phyloP scores from a whole-genome alignment of 2,797 vertebrate species.

The Chrysocyon brachyurus region DNA sequence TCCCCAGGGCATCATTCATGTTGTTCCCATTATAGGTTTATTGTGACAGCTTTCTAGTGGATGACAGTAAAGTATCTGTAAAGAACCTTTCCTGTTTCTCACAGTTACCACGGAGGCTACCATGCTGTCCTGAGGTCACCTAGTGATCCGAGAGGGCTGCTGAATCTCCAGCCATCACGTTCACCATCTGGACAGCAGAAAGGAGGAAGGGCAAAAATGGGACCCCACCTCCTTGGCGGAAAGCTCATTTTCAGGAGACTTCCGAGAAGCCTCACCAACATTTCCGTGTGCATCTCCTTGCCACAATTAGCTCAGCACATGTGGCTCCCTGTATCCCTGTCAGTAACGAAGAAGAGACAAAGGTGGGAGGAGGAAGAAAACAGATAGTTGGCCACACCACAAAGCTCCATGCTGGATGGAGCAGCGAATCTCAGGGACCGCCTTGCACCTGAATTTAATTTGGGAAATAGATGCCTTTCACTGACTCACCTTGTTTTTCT shows the following conservation, averaged over 20 bases:
- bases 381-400: rapidly evolving
- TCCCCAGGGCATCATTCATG: background rate
- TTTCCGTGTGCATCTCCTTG: background rate
- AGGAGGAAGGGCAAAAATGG: background rate
- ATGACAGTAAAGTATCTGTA: background rate
- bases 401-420: background rate
- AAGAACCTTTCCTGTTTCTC: background rate
- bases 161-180: background rate
- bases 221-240: background rate
- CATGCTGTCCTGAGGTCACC: background rate
- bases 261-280: background rate
- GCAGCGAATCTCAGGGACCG: background rate
- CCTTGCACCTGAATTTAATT: background rate
- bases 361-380: background rate
- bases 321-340: background rate
- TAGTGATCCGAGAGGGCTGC: background rate
- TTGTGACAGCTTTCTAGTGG: background rate
- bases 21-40: background rate
- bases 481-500: background rate
- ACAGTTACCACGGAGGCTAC: background rate
- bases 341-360: background rate
- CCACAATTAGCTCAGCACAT: background rate
- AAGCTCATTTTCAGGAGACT: background rate
- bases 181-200: background rate
- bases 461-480: background rate